phyloP scores from a whole-genome alignment of 2,797 vertebrate species.

The Numenius phaeopus region DNA sequence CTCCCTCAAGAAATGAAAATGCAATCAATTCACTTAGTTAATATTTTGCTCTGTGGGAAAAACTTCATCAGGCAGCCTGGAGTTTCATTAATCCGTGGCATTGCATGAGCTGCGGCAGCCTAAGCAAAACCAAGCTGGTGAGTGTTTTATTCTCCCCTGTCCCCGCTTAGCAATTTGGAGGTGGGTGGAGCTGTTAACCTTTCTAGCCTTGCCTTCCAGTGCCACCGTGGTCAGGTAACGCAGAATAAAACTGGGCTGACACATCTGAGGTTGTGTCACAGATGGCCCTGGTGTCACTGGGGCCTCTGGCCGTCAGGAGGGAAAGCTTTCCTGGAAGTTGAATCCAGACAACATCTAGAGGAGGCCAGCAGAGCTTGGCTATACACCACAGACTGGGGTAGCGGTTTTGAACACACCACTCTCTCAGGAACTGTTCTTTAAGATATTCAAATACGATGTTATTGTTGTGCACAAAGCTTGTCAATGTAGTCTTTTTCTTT shows the following conservation, averaged over 20 bases:
- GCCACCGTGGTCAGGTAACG: not conserved
- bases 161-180: not conserved
- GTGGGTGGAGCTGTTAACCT: not conserved
- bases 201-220: not conserved
- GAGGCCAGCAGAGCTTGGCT: not conserved
- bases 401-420: not conserved
- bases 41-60: conserved; percentile 53
- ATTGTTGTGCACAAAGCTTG: not conserved
- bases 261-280: not conserved
- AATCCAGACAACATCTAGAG: not conserved
- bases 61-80: conserved; percentile 18
- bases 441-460: not conserved
- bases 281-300: not conserved
- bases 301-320: not conserved
- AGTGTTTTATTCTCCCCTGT: not conserved
- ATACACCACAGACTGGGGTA: not conserved
- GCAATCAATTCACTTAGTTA: conserved; percentile 31
- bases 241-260: not conserved
- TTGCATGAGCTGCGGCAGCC: not conserved
- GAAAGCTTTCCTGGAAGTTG: not conserved
- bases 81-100: not conserved
- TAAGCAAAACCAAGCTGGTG: not conserved
- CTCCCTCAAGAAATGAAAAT: conserved; percentile 54
- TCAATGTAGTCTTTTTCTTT: not conserved
- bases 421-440: not conserved